Evolutionary conservation across 2,888 invertebrate species (phyloP), one percentile per base, ranked within the genome.

Genomic region (Myopa tessellatipennis): DNA sequence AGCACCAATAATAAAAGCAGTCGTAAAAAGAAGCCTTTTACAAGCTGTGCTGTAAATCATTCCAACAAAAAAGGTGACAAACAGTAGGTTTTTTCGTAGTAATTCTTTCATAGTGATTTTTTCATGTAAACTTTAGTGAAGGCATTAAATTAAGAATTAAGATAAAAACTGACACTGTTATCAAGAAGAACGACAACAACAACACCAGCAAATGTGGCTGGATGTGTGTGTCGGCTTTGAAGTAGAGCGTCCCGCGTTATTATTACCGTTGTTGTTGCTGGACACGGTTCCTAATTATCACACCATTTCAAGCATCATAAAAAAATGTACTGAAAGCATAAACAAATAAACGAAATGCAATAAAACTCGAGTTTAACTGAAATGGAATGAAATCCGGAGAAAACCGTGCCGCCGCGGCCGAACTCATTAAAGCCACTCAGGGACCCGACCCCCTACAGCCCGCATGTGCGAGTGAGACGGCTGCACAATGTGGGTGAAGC

Each of bases 231-330:
- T 18, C 6, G 63, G 34, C 63, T 63, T 63, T 63, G 63, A 63
- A 63, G 63, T 63, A 26, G 34, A 63, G 34, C 63, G 63, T 10
- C 63, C 63, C 36, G 34, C 63, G 63, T 16, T 69, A n/a, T 38
- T 45, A 14, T 38, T 68, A 40, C 6, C 36, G 71, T 55, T 72
- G 10, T 58, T 74, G 52, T 74, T 74, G 74, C 45, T 61, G 61
- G 58, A 50, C 18, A 10, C 45, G 68, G 75, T 75, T 80, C 79
- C 81, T 82, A 82, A 82, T 82, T 82, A 82, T 82, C 82, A 82
- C 82, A 82, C 81, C 82, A 82, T 82, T 81, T 81, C 82, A 82
- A 81, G 81, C 81, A 79, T 81, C 82, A 82, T 81, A 82, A 82
- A 82, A 82, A 81, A 81, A 78, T 77, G 77, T 61, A 80, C 79